These are phyloP conservation scores for Delphinus delphis DNA, from an alignment of 2,113 vertebrate species.

Conservation along the genomic window DNA sequence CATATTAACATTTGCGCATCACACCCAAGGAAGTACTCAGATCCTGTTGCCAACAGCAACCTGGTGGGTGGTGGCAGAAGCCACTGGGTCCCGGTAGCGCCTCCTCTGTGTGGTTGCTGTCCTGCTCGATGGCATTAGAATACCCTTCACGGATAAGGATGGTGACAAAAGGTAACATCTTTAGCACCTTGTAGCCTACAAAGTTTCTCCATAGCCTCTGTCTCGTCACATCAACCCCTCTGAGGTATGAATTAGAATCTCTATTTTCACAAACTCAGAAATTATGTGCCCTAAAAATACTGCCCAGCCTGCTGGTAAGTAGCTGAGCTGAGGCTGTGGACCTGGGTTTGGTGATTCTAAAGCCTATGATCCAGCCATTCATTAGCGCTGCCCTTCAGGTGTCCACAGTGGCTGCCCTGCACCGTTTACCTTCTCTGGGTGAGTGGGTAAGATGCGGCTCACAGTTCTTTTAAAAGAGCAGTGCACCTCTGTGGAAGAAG, in stretches of 20 bases:
- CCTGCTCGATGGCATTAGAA: accelerated
- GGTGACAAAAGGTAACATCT: neutral
- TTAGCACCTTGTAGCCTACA: neutral
- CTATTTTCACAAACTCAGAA: neutral
- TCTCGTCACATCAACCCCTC: neutral
- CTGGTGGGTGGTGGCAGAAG: neutral
- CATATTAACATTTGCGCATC: neutral
- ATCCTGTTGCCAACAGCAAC: neutral
- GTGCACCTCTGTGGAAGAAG: accelerated
- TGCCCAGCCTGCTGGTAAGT: neutral
- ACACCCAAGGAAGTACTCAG: neutral
- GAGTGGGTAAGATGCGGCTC: accelerated
- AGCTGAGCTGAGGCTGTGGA: neutral
- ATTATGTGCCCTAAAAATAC: neutral
- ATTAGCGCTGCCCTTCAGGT: neutral
- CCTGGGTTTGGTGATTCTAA: neutral
- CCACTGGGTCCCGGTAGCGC: neutral
- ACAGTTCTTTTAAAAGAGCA: neutral
- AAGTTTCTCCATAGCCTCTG: neutral
- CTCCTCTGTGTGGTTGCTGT: no score
- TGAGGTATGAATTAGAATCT: neutral
- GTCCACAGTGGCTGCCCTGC: accelerated
- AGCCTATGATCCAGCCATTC: neutral
- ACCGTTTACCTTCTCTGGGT: accelerated
- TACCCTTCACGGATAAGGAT: neutral